Conservation (phyloP, 1,140 invertebrate genomes). For the Chionoecetes opilio region DNA sequence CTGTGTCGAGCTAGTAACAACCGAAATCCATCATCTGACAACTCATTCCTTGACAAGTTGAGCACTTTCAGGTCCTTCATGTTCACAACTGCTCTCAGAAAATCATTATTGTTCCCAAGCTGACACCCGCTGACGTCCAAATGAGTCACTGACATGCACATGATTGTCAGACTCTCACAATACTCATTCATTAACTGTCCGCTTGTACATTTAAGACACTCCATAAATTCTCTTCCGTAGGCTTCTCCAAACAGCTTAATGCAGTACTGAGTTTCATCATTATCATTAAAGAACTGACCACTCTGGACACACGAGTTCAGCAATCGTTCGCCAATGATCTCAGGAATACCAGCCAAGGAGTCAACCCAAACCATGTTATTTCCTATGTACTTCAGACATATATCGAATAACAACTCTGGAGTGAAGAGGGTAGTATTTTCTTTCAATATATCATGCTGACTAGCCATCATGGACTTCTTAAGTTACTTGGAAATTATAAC, state of each 20-base stretch:
- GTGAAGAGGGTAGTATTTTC: background rate
- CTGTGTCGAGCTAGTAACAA: slow-evolving; percentile 38
- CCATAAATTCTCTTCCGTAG: slow-evolving; percentile 47
- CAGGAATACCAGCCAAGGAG: slow-evolving; percentile 47
- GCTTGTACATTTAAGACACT: background rate
- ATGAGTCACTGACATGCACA: slow-evolving; percentile 54
- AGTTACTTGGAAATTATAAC: too few relatives aligned
- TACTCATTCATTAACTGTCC: slow-evolving; percentile 32
- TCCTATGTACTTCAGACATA: slow-evolving; percentile 43
- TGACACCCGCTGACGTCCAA: slow-evolving; percentile 48
- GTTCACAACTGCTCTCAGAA: slow-evolving; percentile 50
- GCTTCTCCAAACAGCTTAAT: slow-evolving; percentile 44
- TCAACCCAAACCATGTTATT: slow-evolving; percentile 40
- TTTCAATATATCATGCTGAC: too few relatives aligned
- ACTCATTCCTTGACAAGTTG: slow-evolving; percentile 45
- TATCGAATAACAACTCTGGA: slow-evolving; percentile 24
- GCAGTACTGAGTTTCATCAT: background rate
- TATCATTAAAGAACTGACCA: background rate
- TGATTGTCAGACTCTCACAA: slow-evolving; percentile 23
- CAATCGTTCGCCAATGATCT: slow-evolving; percentile 45
- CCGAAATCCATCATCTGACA: slow-evolving; percentile 63
- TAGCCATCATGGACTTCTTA: too few relatives aligned
- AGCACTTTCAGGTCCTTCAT: slow-evolving; percentile 64
- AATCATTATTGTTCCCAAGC: slow-evolving; percentile 56
- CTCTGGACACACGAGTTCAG: background rate